Conservation (phyloP, 2,113 vertebrate species). For the Herpetotheres cachinnans region DNA sequence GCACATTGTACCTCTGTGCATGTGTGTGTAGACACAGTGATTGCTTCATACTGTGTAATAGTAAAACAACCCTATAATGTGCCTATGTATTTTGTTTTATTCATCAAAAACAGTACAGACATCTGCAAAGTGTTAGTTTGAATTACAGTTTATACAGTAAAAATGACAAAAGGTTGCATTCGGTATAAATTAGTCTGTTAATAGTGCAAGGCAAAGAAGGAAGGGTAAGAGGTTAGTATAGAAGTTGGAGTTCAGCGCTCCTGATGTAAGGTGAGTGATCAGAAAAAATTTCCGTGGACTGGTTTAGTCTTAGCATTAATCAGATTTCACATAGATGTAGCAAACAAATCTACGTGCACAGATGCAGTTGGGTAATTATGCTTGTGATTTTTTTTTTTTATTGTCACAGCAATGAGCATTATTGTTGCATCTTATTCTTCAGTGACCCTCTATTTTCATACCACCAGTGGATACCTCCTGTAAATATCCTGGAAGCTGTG, state of each 20-base stretch:
- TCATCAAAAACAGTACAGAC: not conserved
- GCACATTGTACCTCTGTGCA: not conserved
- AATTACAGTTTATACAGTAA: not conserved
- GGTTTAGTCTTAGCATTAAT: not conserved
- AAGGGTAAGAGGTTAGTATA: not conserved
- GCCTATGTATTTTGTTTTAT: not conserved
- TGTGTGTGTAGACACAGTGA: not conserved
- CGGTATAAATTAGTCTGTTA: not conserved
- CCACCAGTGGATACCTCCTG: not conserved
- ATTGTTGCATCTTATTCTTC: not conserved
- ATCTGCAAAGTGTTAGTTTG: not conserved
- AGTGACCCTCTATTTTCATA: not conserved
- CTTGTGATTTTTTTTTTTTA: not conserved
- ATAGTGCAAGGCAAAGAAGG: not conserved
- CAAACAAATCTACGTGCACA: not conserved
- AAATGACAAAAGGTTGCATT: not conserved
- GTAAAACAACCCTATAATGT: not conserved
- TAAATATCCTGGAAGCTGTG: not conserved
- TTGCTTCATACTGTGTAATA: not conserved
- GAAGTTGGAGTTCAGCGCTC: not conserved
- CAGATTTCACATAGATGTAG: not conserved
- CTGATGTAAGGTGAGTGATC: not conserved
- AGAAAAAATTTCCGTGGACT: not conserved
- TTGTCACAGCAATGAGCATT: not conserved
- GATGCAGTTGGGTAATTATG: not conserved